Conservation (phyloP, 2,888 invertebrate species). For the Iphiclides podalirius region DNA sequence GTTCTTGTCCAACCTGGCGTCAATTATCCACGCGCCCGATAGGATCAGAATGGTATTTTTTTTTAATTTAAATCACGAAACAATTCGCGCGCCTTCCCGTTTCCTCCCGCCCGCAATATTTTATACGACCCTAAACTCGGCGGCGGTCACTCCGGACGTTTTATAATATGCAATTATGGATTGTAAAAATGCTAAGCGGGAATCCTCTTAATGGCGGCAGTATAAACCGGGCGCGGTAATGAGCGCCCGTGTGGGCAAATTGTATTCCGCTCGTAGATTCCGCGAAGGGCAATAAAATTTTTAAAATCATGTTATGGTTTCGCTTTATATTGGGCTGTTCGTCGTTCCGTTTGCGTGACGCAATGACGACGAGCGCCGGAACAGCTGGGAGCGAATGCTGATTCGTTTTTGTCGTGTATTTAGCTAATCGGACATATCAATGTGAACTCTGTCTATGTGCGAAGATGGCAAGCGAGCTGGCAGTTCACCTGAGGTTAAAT, state of each 20-base stretch:
- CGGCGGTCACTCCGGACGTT: conserved; percentile 47
- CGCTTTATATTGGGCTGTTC: conserved; percentile 31
- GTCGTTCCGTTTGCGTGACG: conserved; percentile 22
- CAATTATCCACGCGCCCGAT: too few species aligned
- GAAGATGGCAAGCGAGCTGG: too few species aligned
- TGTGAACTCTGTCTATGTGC: too few species aligned
- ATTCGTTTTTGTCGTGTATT: background rate
- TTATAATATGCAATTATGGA: conserved; percentile 75
- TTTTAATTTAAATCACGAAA: too few species aligned
- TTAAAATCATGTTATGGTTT: conserved; percentile 53
- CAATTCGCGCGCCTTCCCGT: conserved; percentile 33
- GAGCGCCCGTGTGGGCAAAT: conserved; percentile 59
- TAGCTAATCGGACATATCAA: too few species aligned
- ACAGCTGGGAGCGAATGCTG: background rate
- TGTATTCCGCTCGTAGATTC: conserved; percentile 56
- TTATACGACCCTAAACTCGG: conserved; percentile 31
- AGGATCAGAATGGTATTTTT: too few species aligned
- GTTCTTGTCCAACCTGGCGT: too few species aligned
- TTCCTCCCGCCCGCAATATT: too few species aligned
- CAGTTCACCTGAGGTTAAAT: too few species aligned
- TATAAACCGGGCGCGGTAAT: conserved; percentile 53
- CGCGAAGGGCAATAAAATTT: conserved; percentile 53
- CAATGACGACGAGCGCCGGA: background rate
- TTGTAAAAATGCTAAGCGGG: conserved; percentile 76
- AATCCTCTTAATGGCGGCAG: conserved; percentile 57